A percentile compares a stretch with the other conserved stretches of the same genome.
phyloP scores from a whole-genome alignment of 2,113 vertebrate genomes.

The Labrus mixtus region DNA sequence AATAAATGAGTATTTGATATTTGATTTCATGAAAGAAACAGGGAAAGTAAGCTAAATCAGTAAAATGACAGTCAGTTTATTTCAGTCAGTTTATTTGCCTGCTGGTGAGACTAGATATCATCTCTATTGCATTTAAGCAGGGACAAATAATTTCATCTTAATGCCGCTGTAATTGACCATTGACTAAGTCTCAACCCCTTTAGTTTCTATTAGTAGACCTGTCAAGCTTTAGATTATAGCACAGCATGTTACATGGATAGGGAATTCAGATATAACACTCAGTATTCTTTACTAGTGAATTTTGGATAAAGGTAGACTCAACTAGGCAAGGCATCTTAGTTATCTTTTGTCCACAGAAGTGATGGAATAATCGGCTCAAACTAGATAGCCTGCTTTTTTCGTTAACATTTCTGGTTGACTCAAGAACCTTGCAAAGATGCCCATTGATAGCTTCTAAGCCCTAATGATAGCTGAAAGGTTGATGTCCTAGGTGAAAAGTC shows the following conservation, averaged over 20 bases:
- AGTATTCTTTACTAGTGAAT: no score
- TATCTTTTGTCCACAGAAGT: no score
- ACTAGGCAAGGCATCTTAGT: no score
- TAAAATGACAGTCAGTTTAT: neutral
- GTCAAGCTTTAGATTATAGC: slow-evolving; percentile 49
- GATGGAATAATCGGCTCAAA: no score
- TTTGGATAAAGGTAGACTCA: no score
- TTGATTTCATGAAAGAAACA: slow-evolving; percentile 16
- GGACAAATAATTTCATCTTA: slow-evolving; percentile 7
- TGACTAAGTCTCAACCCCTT: neutral
- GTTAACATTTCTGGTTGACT: neutral
- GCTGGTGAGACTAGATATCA: neutral
- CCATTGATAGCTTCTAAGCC: no score
- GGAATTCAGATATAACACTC: no score
- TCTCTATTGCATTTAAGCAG: slow-evolving; percentile 6
- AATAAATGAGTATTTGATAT: slow-evolving; percentile 2
- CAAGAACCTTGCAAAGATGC: neutral
- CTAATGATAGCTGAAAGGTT: neutral
- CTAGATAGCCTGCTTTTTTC: no score
- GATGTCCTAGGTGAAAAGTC: neutral
- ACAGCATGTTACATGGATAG: neutral
- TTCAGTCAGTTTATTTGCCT: slow-evolving; percentile 13
- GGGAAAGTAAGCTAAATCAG: slow-evolving; percentile 10
- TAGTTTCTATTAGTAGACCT: slow-evolving; percentile 10
- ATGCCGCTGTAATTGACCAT: slow-evolving; percentile 25